Percentiles rank a stretch among this genome's conserved stretches.
Evolutionary conservation across 2,888 invertebrate species (phyloP).

Genomic region (Dyspetes luteomarginatus): DNA sequence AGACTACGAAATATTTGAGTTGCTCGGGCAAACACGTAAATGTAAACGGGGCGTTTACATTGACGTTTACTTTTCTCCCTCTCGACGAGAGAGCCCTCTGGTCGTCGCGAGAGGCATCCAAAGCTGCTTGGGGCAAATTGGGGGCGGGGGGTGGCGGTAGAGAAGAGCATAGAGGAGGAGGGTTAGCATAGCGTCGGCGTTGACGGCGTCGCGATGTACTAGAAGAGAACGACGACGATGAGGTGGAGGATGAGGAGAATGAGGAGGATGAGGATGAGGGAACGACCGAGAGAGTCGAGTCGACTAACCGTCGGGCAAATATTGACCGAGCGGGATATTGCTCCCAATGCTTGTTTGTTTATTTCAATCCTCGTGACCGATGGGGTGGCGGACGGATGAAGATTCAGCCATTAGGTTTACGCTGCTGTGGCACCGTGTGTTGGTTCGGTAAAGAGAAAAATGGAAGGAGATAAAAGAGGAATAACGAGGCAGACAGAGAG

Average conservation of each 20-base stretch:
- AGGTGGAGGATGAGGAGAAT: constrained; percentile 35
- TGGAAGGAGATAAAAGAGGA: constrained; percentile 1
- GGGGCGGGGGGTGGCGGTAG: constrained; percentile 44
- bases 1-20: constrained; percentile 82
- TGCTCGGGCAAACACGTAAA: constrained; percentile 82
- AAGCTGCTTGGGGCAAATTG: constrained; percentile 44
- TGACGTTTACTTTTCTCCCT: constrained; percentile 82
- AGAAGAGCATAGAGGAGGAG: constrained; percentile 34
- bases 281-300: constrained; percentile 73
- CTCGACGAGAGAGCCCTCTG: constrained; percentile 69
- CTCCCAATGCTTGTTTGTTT: constrained; percentile 83
- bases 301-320: constrained; percentile 83
- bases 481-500: constrained; percentile 14
- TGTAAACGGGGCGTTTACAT: constrained; percentile 82
- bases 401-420: constrained; percentile 57
- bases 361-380: constrained; percentile 82
- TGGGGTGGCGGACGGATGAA: constrained; percentile 64
- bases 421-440: constrained; percentile 29
- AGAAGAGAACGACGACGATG: constrained; percentile 13
- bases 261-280: constrained; percentile 35
- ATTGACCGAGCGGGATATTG: constrained; percentile 83
- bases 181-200: constrained; percentile 36
- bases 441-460: constrained; percentile 6
- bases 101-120: constrained; percentile 55
- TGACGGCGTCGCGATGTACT: constrained; percentile 13